Base-by-base conservation (phyloP, 2,888 invertebrate genomes). In the Chrysolina americana region DNA sequence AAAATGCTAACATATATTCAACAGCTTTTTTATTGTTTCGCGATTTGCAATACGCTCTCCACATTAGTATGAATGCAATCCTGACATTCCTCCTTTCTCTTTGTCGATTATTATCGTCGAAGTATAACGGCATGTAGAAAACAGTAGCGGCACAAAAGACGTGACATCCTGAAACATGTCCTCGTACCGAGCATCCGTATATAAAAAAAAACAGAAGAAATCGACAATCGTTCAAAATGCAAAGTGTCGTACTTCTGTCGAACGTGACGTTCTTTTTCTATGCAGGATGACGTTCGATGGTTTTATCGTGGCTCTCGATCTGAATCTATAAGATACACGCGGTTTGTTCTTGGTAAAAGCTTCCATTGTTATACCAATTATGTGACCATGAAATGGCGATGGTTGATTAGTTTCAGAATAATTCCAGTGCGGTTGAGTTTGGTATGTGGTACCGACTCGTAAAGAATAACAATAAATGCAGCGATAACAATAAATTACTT, bases 101-200 rank as follows among this genome's bases (percentile, higher is more conserved):
- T 59, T n/a, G 36, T 59, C 59, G 15, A 23, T 21, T 56, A 23
- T 21, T 56, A 23, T 21, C 21, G 21, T 56, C 56, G n/a, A n/a
- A n/a, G 59, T 23, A 62, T 62, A 69, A 62, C 59, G 66, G 62
- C 71, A 72, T 75, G 68, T 73, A 66, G 44, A 62, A 72, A 53
- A 76, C 73, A 71, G 78, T 74, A 78, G 78, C 78, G 74, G 77
- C 75, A 66, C 68, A 13, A 64, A 36, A 63, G 64, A 75, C 76
- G 71, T 75, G 74, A 76, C 70, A 75, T 77, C 75, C 73, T 74
- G 69, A 23, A 71, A 74, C 71, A 63, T 53, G 73, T 73, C 71
- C 68, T 62, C 65, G 70, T 69, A 62, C 59, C 50, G 73, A 75
- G 17, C 69, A 47, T 65, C 47, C 47, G 47, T 21, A 53, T 36